Evolutionary conservation across 1,140 invertebrate genomes (phyloP).

Genomic region (Tribolium castaneum): DNA sequence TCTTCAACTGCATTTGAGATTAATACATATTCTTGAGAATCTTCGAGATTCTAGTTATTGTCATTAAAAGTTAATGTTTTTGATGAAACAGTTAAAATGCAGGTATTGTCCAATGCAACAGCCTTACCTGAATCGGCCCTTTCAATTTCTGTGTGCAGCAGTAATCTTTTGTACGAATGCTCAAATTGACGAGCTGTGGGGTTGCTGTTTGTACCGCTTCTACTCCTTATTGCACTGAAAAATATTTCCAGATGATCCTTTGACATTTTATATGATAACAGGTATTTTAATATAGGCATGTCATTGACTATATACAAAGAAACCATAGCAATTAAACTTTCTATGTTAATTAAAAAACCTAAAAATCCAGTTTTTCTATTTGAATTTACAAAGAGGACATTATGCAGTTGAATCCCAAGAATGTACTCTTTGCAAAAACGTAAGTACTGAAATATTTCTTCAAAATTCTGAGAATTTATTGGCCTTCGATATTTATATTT

Average conservation of each 20-base stretch:
- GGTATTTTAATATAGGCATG: not conserved
- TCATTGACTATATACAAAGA: not conserved
- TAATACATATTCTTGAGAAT: no score
- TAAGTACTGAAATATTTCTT: not conserved
- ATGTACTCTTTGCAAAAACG: not conserved
- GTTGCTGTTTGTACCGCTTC: not conserved
- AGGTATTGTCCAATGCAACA: not conserved
- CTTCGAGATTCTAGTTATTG: no score
- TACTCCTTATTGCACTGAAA: not conserved
- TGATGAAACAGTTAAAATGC: not conserved
- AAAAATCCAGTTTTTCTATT: not conserved
- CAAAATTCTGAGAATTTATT: not conserved
- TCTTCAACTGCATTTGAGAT: no score
- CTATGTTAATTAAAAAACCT: not conserved
- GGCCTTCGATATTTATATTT: not conserved
- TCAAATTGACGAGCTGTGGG: not conserved
- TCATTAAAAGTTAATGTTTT: no score
- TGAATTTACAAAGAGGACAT: not conserved
- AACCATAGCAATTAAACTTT: not conserved
- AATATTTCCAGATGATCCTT: not conserved
- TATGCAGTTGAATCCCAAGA: not conserved
- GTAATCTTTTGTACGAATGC: not conserved
- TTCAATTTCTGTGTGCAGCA: not conserved
- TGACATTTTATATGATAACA: not conserved
- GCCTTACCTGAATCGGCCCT: not conserved